Percentiles rank a stretch among this genome's conserved stretches.
phyloP scores from a whole-genome alignment of 2,888 invertebrate genomes.

The Cryptocephalus moraei region DNA sequence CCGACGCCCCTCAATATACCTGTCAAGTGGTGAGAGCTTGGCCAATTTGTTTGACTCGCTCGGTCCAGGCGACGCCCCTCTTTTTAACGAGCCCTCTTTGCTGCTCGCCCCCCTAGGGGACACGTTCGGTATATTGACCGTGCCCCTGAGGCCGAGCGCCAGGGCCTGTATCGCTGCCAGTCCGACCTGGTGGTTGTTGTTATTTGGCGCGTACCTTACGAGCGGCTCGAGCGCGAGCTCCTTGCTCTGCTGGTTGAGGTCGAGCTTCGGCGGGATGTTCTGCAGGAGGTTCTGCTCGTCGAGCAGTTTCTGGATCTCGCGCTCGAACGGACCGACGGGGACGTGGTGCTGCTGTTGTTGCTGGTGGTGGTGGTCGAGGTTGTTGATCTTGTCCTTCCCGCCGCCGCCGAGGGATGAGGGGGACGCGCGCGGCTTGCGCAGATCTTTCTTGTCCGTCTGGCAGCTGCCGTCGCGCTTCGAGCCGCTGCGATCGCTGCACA shows the following conservation, averaged over 20 bases:
- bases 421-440: conserved; percentile 42
- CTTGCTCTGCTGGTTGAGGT: conserved; percentile 50
- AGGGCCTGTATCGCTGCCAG: conserved; percentile 69
- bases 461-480: conserved; percentile 53
- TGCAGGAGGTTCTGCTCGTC: conserved; percentile 60
- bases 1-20: conserved; percentile 23
- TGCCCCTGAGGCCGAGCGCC: conserved; percentile 41
- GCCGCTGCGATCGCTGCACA: conserved; percentile 42
- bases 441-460: conserved; percentile 57
- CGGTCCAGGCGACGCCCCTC: conserved; percentile 35
- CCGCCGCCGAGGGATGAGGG: conserved; percentile 33
- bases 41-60: conserved; percentile 36
- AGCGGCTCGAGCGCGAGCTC: conserved; percentile 45
- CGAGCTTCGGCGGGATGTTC: conserved; percentile 50
- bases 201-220: conserved; percentile 40
- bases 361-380: conserved; percentile 41
- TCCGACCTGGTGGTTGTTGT: conserved; percentile 62
- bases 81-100: conserved; percentile 40
- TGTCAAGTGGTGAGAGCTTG: conserved; percentile 38
- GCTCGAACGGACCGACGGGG: conserved; percentile 58
- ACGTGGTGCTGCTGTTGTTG: conserved; percentile 28
- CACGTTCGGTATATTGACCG: conserved; percentile 35
- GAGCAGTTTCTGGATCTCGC: conserved; percentile 67
- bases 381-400: conserved; percentile 39
- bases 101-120: conserved; percentile 39